Evolutionary conservation across 2,113 vertebrate species (phyloP).

Genomic region (Gymnogyps californianus): DNA sequence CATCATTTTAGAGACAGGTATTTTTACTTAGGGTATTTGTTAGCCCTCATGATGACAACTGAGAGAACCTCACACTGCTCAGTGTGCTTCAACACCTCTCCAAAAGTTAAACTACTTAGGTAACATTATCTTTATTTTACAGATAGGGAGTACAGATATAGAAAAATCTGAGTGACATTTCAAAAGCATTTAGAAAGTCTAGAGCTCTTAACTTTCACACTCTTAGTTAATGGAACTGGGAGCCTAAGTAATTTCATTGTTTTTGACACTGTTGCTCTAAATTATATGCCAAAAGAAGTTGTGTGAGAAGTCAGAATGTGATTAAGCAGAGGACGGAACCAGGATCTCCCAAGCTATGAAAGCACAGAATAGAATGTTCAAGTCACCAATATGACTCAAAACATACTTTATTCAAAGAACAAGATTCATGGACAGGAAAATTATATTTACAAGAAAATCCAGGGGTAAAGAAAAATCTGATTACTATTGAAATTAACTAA

Average conservation of each 20-base stretch:
- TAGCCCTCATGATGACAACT: not conserved
- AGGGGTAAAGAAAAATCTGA: not conserved
- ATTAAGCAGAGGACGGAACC: not conserved
- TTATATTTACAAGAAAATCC: not conserved
- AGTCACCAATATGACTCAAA: not conserved
- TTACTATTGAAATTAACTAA: not conserved
- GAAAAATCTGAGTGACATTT: not conserved
- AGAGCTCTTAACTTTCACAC: not conserved
- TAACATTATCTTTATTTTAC: not conserved
- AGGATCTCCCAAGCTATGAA: not conserved
- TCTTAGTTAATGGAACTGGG: not conserved
- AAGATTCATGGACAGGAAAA: not conserved
- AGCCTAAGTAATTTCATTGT: not conserved
- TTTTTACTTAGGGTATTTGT: not conserved
- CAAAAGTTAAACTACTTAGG: not conserved
- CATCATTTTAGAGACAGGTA: not conserved
- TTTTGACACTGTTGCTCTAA: not conserved
- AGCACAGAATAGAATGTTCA: not conserved
- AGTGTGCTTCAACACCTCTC: not conserved
- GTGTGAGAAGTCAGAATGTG: not conserved
- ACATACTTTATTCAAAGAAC: constrained; percentile 36
- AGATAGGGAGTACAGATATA: not conserved
- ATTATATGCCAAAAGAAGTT: not conserved
- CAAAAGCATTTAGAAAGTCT: not conserved
- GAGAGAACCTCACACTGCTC: not conserved